Conservation (phyloP, 2,797 vertebrate species). For the Aldrovandia affinis region DNA sequence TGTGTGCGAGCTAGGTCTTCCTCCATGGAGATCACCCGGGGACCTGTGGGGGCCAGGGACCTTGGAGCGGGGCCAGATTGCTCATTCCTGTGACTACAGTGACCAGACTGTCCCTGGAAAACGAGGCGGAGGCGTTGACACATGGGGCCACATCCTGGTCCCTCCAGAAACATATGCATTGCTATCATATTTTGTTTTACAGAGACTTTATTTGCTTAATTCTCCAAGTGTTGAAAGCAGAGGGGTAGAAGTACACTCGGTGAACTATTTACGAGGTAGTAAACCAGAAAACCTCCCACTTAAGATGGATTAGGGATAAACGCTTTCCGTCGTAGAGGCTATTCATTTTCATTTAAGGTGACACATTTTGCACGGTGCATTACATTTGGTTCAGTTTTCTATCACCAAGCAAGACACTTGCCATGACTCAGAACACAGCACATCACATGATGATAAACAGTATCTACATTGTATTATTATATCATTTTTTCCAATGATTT, state of each 20-base stretch:
- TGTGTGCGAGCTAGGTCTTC: background rate
- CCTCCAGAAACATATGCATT: background rate
- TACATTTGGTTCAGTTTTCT: background rate
- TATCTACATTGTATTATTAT: background rate
- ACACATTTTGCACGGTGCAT: background rate
- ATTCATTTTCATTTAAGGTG: background rate
- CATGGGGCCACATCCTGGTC: background rate
- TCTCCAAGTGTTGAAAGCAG: background rate
- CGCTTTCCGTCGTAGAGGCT: background rate
- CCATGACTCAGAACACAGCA: background rate
- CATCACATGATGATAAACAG: background rate
- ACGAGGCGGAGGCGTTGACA: background rate
- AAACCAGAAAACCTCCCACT: background rate
- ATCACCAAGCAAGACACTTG: background rate
- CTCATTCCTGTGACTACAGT: background rate
- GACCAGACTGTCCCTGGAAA: background rate
- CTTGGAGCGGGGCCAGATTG: background rate
- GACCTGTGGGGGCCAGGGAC: background rate
- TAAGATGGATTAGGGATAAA: background rate
- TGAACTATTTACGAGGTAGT: background rate
- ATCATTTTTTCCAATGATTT: background rate
- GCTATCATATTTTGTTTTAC: background rate
- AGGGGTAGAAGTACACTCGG: background rate
- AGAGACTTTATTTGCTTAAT: background rate
- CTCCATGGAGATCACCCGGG: background rate